Evolutionary conservation across 35 echinoderm and acorn worm species (phyloP), one percentile per base, ranked within the genome.

Genomic region (Eucidaris tribuloides): DNA sequence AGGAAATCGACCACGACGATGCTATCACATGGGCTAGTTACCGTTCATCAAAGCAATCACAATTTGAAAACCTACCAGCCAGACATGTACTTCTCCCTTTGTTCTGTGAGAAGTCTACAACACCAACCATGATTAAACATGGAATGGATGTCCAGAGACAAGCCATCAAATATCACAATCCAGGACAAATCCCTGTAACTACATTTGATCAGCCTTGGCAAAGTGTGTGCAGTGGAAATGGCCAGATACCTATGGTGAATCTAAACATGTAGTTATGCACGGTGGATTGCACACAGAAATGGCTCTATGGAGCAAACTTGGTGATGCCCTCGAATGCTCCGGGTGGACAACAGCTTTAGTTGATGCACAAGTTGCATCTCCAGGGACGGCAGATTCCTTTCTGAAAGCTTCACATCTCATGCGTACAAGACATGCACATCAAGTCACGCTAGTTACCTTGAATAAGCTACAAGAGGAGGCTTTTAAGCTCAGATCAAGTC

Each of bases 311-410:
- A 84, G n/a, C 3, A 89, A 46, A 24, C 25, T 89, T 49, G 86
- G 86, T 29, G 40, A 83, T 45, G 38, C 44, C 20, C 62, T 89
- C 7, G 45, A 68, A 65, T 55, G 79, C 19, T 41, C 11, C 56
- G 86, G 86, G 23, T 89, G 87, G 87, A 83, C 80, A 29, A 39
- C 46, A 25, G 80, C 87, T 9, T 60, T 89, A 60, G 15, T 13
- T 23, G 63, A 89, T 25, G 79, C 80, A 18, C 79, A 42, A 2
- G 42, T 89, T 2, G 63, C 79, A 32, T 79, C 78, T 3, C 14
- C 79, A 65, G 86, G 86, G 32, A 89, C 86, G 31, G 79, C 86
- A 58, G 87, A 89, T 40, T 89, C 80, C 6, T 89, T 89, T 37
- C 87, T 83, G 17, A 56, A 83, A 42, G 79, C 52, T 46, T 44